Base-by-base conservation (phyloP, 2,888 invertebrate genomes). In the Rotaria socialis region DNA sequence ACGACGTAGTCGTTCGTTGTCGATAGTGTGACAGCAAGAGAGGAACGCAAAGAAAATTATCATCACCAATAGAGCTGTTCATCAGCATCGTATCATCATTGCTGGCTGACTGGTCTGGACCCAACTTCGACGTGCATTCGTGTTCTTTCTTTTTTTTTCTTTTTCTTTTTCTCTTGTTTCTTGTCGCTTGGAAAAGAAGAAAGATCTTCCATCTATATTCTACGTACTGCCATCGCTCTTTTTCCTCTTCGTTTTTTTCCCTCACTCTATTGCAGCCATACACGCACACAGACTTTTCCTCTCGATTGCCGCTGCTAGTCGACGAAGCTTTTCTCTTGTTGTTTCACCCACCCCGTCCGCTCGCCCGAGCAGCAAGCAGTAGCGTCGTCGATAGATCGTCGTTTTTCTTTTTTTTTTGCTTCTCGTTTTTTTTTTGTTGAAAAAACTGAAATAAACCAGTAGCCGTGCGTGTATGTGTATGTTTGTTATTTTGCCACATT, bases 41-140 rank as follows among this genome's bases (percentile, higher is more conserved):
- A 67, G 67, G 67, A 67, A 67, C 67, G 67, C 67, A 67, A 67
- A 67, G 67, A 67, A 67, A 67, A 67, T 67, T 67, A 67, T 67
- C 67, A 67, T 67, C 35, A 67, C 35, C 67, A 67, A 67, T 67
- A 67, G 67, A 67, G 67, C 19, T 67, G 67, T 67, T 67, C 67
- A 67, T 67, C 67, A 67, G 67, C 35, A 67, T 67, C 67, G 27
- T 14, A 67, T 67, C 67, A 67, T 67, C 67, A 67, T 67, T 67
- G 67, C 35, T 35, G 35, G 67, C 67, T 67, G 67, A 41, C 67
- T 67, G 67, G 27, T 67, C 35, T 4, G 19, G 67, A 35, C 67
- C 16, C 35, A 35, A 27, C 35, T 67, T 16, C 35, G 67, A 19
- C 35, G 67, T 67, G 67, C 67, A 67, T 35, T 67, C 35, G 35